phyloP scores from a whole-genome alignment of 37 sponge, comb jelly and placozoan genomes.

The Hormiphora californensis region DNA sequence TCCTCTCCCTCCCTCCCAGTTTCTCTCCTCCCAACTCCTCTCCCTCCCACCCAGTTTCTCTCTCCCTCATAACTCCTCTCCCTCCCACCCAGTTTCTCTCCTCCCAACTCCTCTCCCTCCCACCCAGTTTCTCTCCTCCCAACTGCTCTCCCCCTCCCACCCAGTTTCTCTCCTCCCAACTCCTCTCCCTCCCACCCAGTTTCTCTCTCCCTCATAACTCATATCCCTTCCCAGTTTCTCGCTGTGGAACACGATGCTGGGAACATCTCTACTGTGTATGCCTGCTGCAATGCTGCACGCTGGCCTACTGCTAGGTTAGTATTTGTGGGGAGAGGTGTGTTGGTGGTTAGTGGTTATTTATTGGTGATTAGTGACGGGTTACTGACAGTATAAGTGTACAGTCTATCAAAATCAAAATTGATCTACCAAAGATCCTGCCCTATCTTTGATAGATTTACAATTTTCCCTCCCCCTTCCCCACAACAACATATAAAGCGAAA shows the following conservation, averaged over 20 bases:
- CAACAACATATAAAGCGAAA: too few species aligned
- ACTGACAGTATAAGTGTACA: too few species aligned
- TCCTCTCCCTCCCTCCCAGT: not conserved
- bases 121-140: not conserved
- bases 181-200: not conserved
- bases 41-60: too few species aligned
- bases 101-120: not conserved
- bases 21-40: too few species aligned
- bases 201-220: not conserved
- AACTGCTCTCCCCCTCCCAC: not conserved
- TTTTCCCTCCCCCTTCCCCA: too few species aligned
- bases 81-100: too few species aligned
- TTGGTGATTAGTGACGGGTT: too few species aligned
- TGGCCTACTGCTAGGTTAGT: not conserved
- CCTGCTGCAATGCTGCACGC: conserved; percentile 43
- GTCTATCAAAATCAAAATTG: too few species aligned
- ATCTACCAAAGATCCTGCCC: too few species aligned
- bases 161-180: not conserved
- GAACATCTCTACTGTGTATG: conserved; percentile 50
- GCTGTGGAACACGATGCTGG: conserved; percentile 56
- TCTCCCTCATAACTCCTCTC: too few species aligned
- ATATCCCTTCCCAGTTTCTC: conserved; percentile 29
- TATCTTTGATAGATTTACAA: too few species aligned
- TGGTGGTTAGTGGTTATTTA: not conserved
- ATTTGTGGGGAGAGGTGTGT: not conserved